Conservation (phyloP, 1,140 invertebrate species). For the Aradophagus sp. region DNA sequence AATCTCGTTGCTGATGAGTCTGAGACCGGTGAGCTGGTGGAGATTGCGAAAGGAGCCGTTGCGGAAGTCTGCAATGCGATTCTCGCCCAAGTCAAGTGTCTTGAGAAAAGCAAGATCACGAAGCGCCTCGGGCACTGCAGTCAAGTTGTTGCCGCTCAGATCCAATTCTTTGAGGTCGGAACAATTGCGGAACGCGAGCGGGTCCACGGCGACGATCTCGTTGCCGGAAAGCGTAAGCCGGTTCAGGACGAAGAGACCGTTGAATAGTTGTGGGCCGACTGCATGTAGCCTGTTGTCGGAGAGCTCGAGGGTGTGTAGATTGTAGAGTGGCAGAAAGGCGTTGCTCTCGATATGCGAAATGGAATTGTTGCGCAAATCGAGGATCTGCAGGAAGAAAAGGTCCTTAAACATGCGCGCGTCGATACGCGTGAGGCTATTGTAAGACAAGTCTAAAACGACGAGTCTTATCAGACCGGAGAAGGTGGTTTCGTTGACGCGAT, state of each 20-base stretch:
- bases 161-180: constrained; percentile 93
- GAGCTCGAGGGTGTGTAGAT: constrained; percentile 89
- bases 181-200: constrained; percentile 91
- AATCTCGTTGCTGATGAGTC: constrained; percentile 90
- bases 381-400: constrained; percentile 88
- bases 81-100: constrained; percentile 90
- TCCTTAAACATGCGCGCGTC: constrained; percentile 91
- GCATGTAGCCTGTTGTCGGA: constrained; percentile 89
- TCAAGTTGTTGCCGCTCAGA: constrained; percentile 88
- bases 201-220: constrained; percentile 85
- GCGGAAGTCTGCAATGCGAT: constrained; percentile 85
- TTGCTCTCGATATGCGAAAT: constrained; percentile 90
- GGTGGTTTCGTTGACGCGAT: constrained; percentile 86
- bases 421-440: constrained; percentile 87
- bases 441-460: constrained; percentile 88
- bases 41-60: constrained; percentile 89
- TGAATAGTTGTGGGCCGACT: constrained; percentile 87
- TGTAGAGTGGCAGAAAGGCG: constrained; percentile 89
- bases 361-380: constrained; percentile 90
- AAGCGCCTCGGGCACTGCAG: constrained; percentile 86
- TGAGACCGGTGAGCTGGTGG: constrained; percentile 87
- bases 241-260: constrained; percentile 87
- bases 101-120: constrained; percentile 88
- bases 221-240: constrained; percentile 91
- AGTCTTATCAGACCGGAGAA: constrained; percentile 89